Percentiles rank a stretch among this genome's conserved stretches.
Evolutionary conservation across 2,888 invertebrate genomes (phyloP).

Genomic region (Aphelenchoides bicaudatus): DNA sequence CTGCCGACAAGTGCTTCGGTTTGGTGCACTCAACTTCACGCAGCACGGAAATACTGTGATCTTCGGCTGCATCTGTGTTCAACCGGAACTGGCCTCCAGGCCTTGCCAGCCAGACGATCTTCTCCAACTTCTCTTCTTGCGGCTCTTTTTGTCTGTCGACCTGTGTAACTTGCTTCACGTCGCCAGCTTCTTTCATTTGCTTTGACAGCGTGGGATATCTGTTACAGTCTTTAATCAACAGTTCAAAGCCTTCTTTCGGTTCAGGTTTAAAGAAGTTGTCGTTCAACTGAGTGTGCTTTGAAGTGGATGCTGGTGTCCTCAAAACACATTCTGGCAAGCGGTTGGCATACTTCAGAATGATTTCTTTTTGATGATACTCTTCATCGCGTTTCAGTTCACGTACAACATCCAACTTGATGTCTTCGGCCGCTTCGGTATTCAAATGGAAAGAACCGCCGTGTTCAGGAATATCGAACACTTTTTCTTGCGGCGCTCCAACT

Average conservation of each 20-base stretch:
- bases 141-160: slow-evolving; percentile 18
- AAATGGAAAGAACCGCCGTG: slow-evolving; percentile 28
- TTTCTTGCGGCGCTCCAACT: slow-evolving; percentile 25
- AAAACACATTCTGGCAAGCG: slow-evolving; percentile 22
- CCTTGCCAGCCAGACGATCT: slow-evolving; percentile 20
- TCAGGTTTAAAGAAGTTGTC: slow-evolving; percentile 19
- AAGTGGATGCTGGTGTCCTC: slow-evolving; percentile 23
- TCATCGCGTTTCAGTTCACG: slow-evolving; percentile 35
- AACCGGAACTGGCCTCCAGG: slow-evolving; percentile 33
- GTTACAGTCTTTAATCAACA: background rate
- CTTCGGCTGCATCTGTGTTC: slow-evolving; percentile 37
- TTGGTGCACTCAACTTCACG: slow-evolving; percentile 28
- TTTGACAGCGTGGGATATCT: slow-evolving; percentile 26
- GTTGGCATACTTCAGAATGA: slow-evolving; percentile 38
- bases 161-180: slow-evolving; percentile 29
- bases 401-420: slow-evolving; percentile 31
- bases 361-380: slow-evolving; percentile 23
- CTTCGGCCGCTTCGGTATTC: slow-evolving; percentile 50
- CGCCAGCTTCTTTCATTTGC: slow-evolving; percentile 39
- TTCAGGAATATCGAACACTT: slow-evolving; percentile 28
- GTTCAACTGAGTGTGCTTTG: slow-evolving; percentile 3
- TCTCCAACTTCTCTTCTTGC: background rate
- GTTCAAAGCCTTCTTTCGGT: slow-evolving; percentile 2
- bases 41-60: slow-evolving; percentile 20
- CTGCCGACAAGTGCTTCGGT: slow-evolving; percentile 21